Evolutionary conservation across 1,140 invertebrate species (phyloP), one percentile per base, ranked within the genome.

Genomic region (Tetramorium alpestre): DNA sequence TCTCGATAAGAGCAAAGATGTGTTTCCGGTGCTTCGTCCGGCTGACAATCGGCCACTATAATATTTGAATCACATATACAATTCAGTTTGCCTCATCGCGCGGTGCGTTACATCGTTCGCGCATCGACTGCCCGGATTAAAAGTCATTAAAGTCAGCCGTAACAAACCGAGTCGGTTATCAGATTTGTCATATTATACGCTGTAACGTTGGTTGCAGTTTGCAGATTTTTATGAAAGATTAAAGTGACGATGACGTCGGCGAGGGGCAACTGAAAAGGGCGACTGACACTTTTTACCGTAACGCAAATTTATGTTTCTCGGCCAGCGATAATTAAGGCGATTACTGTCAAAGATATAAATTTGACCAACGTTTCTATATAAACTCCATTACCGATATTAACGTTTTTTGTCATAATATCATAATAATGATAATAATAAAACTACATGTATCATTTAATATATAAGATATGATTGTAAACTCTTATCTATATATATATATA

Each of bases 131-230:
- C 25, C 41, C 13, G 54, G 28, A 75, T 81, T 81, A 84, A 84
- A 84, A 75, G 80, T 84, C 54, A 73, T 84, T 84, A 84, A 84
- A 84, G 69, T 84, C 80, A 73, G 13, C 54, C 54, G 41, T 73
- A 73, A 73, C 51, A 60, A 73, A 84, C 41, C 44, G 69, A 49
- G 18, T 11, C 22, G 47, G 47, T 65, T 78, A 80, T 85, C 75
- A 78, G 84, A 85, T 44, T 85, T 78, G 77, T 85, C 49, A 85
- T 80, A 85, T 85, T 78, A 80, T 80, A 77, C 49, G 73, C 44
- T 65, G 38, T 85, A 65, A 80, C 33, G 75, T 85, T 51, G 82
- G 44, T 85, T 64, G 51, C 25, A 44, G 25, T 84, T 84, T 49
- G 56, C 54, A 75, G 80, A 84, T 84, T 73, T 84, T 84, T 75